Evolutionary conservation across 1,140 invertebrate genomes (phyloP).

Genomic region (Bombus difficillimus): DNA sequence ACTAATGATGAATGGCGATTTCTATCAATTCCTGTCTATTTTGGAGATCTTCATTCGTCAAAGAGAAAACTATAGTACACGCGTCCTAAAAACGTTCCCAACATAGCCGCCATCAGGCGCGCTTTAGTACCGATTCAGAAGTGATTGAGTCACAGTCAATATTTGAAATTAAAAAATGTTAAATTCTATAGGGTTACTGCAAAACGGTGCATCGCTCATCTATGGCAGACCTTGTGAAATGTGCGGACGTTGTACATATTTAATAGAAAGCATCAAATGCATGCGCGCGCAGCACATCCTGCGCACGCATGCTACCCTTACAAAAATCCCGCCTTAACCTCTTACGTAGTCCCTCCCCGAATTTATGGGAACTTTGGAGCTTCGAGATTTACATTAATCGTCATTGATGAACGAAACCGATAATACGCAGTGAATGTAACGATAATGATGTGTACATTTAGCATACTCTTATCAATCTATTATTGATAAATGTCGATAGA

Average conservation of each 20-base stretch:
- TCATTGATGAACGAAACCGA: neutral
- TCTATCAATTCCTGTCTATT: conserved; percentile 27
- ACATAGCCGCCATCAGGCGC: neutral
- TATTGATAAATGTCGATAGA: conserved; percentile 3
- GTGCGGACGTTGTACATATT: neutral
- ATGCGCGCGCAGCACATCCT: neutral
- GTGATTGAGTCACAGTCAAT: neutral
- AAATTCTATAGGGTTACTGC: neutral
- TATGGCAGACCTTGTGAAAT: neutral
- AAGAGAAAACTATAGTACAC: too few relatives aligned
- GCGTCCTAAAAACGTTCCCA: neutral
- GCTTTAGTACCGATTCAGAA: neutral
- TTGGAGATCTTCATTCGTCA: neutral
- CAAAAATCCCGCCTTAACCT: neutral
- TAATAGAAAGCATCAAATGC: neutral
- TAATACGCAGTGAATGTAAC: neutral
- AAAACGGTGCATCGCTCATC: neutral
- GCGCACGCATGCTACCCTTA: neutral
- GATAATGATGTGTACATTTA: neutral
- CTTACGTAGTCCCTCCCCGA: neutral
- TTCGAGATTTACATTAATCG: neutral
- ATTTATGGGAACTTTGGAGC: neutral
- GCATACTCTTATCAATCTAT: conserved; percentile 1
- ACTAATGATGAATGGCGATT: neutral
- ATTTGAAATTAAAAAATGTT: neutral